phyloP scores from a whole-genome alignment of 2,113 vertebrate species.

The Engraulis encrasicolus region DNA sequence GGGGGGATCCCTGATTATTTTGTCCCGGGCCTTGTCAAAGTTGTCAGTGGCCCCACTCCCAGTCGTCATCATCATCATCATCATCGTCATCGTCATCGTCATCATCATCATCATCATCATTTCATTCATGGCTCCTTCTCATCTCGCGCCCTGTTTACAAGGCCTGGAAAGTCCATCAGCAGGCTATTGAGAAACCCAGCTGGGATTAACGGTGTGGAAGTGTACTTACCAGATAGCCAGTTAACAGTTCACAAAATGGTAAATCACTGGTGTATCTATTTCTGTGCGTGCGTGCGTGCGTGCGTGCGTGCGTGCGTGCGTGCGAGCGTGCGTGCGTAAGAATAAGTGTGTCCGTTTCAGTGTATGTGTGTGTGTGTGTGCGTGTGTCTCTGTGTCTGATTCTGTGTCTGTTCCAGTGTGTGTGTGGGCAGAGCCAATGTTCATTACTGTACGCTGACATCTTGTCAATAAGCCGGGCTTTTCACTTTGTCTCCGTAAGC shows the following conservation, averaged over 20 bases:
- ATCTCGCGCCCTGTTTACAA: background rate
- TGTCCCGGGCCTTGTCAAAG: too few species aligned
- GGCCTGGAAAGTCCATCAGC: background rate
- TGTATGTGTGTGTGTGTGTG: background rate
- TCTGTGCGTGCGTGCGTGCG: too few species aligned
- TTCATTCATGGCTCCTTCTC: background rate
- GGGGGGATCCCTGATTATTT: too few species aligned
- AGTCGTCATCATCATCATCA: background rate
- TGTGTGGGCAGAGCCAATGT: slow-evolving; percentile 69
- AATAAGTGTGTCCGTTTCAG: background rate
- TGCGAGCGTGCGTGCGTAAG: background rate
- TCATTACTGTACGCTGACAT: slow-evolving; percentile 88
- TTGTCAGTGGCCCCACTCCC: too few species aligned
- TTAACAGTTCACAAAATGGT: background rate
- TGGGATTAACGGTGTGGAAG: background rate
- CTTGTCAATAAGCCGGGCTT: slow-evolving; percentile 89
- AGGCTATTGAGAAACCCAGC: background rate
- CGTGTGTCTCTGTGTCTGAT: background rate
- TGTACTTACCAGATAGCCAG: background rate
- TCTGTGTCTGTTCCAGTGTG: background rate
- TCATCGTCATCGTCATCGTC: too few species aligned
- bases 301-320: background rate
- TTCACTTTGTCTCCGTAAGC: slow-evolving; percentile 90
- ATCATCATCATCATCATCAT: background rate
- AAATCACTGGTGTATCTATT: too few species aligned